Conservation (phyloP, 2,888 invertebrate species). For the Mesoligia furuncula region DNA sequence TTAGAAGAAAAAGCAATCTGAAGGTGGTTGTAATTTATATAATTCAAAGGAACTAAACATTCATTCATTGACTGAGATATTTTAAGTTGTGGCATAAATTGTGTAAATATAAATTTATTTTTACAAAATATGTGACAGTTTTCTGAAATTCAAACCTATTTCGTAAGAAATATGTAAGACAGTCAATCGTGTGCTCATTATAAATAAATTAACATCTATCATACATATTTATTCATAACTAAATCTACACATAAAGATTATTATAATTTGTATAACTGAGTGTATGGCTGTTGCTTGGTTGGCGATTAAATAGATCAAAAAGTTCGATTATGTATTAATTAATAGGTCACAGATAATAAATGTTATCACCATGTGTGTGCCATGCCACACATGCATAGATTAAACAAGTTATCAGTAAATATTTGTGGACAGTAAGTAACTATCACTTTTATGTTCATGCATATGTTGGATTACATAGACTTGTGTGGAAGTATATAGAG, state of each 20-base stretch:
- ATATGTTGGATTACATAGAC: conserved; percentile 1
- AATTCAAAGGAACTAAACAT: not conserved
- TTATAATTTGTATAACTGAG: conserved; percentile 6
- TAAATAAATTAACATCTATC: not conserved
- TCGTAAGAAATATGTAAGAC: not conserved
- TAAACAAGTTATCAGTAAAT: conserved; percentile 25
- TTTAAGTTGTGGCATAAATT: not conserved
- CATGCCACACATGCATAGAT: conserved; percentile 45
- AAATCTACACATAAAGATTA: not conserved
- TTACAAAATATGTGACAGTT: not conserved
- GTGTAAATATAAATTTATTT: not conserved
- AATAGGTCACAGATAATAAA: conserved; percentile 65
- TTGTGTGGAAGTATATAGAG: conserved; percentile 51
- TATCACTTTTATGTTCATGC: not conserved
- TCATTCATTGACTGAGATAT: not conserved
- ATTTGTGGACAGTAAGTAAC: conserved; percentile 18
- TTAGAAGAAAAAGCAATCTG: not conserved
- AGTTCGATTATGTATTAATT: conserved; percentile 59
- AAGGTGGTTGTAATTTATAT: not conserved
- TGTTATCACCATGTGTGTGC: conserved; percentile 49
- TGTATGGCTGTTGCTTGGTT: not conserved
- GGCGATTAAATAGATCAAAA: conserved; percentile 43
- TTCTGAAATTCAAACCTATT: not conserved
- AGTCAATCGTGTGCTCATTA: not conserved
- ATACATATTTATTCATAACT: conserved; percentile 1